Percentiles rank a stretch among this genome's conserved stretches.
Conservation (phyloP, 1,140 invertebrate species). For the Holcopasites calliopsidis region DNA sequence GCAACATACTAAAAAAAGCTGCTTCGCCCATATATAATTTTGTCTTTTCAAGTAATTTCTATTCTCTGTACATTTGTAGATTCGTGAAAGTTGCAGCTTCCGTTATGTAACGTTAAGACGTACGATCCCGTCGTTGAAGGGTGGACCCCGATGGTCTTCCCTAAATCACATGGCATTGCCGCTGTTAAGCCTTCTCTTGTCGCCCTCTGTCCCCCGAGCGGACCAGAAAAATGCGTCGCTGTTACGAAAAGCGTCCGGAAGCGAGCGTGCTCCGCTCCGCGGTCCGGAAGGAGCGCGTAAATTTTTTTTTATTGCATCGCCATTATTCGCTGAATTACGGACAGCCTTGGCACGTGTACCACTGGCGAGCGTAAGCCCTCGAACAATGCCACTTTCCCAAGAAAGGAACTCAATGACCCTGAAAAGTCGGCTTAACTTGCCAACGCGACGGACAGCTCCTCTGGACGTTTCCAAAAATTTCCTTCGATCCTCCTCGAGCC, state of each 20-base stretch:
- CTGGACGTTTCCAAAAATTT: constrained; percentile 1
- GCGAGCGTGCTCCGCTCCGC: constrained; percentile 23
- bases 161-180: constrained; percentile 7
- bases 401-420: constrained; percentile 46
- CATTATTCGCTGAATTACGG: constrained; percentile 49
- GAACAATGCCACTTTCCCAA: constrained; percentile 43
- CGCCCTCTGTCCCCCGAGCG: not conserved
- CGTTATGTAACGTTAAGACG: not conserved
- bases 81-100: not conserved
- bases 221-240: not conserved
- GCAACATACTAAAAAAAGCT: too few relatives aligned
- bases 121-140: not conserved
- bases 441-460: not conserved
- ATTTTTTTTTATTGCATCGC: constrained; percentile 48
- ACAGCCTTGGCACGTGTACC: constrained; percentile 56
- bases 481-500: not conserved
- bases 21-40: too few relatives aligned
- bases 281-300: constrained; percentile 45
- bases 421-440: constrained; percentile 34
- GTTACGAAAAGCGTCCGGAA: constrained; percentile 2
- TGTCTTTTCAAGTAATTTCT: too few relatives aligned
- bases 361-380: constrained; percentile 20
- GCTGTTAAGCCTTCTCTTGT: not conserved
- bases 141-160: not conserved
- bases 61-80: too few relatives aligned